phyloP scores from a whole-genome alignment of 2,113 vertebrate species.

The Dipodomys stephensi region DNA sequence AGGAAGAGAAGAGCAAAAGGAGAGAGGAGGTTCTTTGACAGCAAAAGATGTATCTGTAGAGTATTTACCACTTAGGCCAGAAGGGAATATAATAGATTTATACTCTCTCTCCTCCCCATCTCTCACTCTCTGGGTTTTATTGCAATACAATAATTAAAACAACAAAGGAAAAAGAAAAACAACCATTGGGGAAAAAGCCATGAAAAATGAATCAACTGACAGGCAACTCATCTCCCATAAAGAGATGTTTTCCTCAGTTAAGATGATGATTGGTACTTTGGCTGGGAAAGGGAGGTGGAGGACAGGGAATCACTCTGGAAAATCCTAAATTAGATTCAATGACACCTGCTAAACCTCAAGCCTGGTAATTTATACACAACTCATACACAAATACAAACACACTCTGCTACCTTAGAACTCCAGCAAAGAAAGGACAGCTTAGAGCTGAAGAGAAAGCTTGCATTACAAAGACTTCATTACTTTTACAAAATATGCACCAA shows the following conservation, averaged over 20 bases:
- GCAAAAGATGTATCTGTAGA: background rate
- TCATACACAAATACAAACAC: slow-evolving; percentile 4
- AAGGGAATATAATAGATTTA: background rate
- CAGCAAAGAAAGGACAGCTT: slow-evolving; percentile 49
- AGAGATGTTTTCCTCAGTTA: background rate
- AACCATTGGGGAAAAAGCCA: background rate
- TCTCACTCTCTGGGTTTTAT: background rate
- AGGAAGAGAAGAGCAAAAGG: background rate
- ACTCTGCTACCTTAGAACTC: slow-evolving; percentile 17
- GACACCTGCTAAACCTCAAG: slow-evolving; percentile 39
- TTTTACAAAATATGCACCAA: slow-evolving; percentile 81
- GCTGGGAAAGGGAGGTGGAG: background rate
- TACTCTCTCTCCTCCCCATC: background rate
- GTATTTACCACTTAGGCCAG: background rate
- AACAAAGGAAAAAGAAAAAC: slow-evolving; percentile 4
- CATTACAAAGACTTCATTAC: slow-evolving; percentile 79
- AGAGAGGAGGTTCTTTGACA: background rate
- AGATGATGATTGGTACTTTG: background rate
- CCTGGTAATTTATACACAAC: slow-evolving; percentile 35
- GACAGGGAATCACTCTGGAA: background rate
- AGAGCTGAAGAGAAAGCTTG: slow-evolving; percentile 61
- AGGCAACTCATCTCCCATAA: background rate
- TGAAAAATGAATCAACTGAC: background rate
- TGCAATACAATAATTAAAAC: background rate
- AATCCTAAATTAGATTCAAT: background rate